Evolutionary conservation across 2,888 invertebrate species (phyloP).

Genomic region (Dione juno): DNA sequence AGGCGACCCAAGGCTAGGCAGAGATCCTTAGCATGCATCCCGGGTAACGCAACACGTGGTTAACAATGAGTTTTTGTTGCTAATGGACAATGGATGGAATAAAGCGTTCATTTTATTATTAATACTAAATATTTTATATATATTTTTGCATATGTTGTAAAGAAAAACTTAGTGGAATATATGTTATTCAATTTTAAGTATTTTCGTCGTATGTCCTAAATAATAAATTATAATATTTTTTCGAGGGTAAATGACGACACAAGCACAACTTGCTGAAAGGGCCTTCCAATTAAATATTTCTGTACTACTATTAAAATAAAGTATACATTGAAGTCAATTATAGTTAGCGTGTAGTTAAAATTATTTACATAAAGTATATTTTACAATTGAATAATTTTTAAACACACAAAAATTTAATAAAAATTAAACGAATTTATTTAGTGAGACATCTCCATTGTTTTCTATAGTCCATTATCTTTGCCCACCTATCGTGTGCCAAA

Average conservation of each 20-base stretch:
- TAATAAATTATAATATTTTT: too few species aligned
- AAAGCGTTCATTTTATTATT: conserved; percentile 50
- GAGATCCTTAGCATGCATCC: conserved; percentile 67
- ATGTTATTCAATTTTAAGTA: too few species aligned
- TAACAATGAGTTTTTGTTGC: conserved; percentile 80
- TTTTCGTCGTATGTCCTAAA: too few species aligned
- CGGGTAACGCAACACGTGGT: conserved; percentile 79
- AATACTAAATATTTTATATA: background rate
- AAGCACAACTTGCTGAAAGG: too few species aligned
- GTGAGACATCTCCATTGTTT: background rate
- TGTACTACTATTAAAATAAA: too few species aligned
- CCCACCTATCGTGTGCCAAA: conserved; percentile 65
- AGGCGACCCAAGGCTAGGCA: conserved; percentile 31
- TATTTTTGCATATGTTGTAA: background rate
- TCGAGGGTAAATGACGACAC: too few species aligned
- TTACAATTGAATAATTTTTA: too few species aligned
- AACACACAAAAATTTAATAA: too few species aligned
- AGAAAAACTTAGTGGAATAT: background rate
- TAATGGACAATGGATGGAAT: conserved; percentile 52
- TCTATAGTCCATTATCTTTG: background rate
- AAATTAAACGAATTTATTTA: background rate
- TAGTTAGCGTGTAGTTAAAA: too few species aligned
- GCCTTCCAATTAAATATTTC: too few species aligned
- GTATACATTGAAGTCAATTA: too few species aligned
- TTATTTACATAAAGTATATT: too few species aligned